These are phyloP conservation scores for Biston stratarius DNA, from an alignment of 2,888 invertebrate species.

Conservation along the genomic window DNA sequence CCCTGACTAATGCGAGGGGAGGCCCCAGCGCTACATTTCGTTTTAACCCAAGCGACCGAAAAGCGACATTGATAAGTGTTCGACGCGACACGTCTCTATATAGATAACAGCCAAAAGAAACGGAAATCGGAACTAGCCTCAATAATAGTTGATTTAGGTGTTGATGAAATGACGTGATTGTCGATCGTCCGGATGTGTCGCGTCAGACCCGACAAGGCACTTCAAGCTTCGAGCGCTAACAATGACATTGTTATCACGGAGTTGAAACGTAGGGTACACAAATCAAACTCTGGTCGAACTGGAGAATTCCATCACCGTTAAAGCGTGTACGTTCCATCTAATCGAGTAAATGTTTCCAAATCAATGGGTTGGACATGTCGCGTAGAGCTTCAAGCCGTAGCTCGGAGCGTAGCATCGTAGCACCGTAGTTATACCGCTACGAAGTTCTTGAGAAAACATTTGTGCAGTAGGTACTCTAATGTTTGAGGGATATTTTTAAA, in stretches of 20 bases:
- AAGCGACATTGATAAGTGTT: slow-evolving; percentile 76
- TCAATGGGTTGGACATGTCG: slow-evolving; percentile 73
- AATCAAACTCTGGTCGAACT: slow-evolving; percentile 61
- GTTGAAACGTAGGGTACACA: slow-evolving; percentile 52
- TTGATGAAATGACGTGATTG: slow-evolving; percentile 36
- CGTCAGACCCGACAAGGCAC: slow-evolving; percentile 33
- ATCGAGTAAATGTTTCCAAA: slow-evolving; percentile 80
- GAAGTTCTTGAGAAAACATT: slow-evolving; percentile 67
- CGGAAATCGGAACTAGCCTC: slow-evolving; percentile 55
- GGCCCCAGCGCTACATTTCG: slow-evolving; percentile 68
- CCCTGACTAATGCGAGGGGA: slow-evolving; percentile 69
- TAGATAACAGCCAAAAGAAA: slow-evolving; percentile 67
- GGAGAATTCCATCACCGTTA: slow-evolving; percentile 70
- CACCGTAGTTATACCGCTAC: slow-evolving; percentile 58
- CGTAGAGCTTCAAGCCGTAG: slow-evolving; percentile 69
- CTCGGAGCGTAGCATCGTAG: slow-evolving; percentile 53
- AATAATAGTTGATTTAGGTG: slow-evolving; percentile 41
- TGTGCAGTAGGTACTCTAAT: slow-evolving; percentile 55
- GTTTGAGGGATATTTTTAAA: slow-evolving; percentile 51
- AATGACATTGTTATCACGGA: slow-evolving; percentile 46
- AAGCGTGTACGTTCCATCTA: slow-evolving; percentile 79
- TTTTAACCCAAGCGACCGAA: slow-evolving; percentile 69
- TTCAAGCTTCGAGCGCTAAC: slow-evolving; percentile 29
- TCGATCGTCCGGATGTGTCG: slow-evolving; percentile 39
- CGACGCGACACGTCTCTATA: slow-evolving; percentile 69